Evolutionary conservation across 2,797 vertebrate genomes (phyloP), one percentile per base, ranked within the genome.

Genomic region (Megaceryle alcyon): DNA sequence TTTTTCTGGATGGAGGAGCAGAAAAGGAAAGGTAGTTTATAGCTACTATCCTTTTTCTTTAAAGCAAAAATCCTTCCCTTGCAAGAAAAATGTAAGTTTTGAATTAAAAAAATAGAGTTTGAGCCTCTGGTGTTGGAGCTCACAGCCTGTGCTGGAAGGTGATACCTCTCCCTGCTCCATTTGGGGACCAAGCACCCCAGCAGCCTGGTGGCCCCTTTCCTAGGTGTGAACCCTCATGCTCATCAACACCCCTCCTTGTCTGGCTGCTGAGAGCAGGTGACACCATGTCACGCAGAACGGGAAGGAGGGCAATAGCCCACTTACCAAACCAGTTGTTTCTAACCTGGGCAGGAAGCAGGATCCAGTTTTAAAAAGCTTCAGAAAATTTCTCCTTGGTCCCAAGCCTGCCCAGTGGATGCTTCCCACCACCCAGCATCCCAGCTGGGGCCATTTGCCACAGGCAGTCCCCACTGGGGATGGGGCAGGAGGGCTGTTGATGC

Each of bases 241-340:
- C 77, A 48, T 14, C 60, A 29, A 7, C 15, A 16, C 3, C 23
- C 19, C 6, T 56, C 75, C 43, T 49, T 21, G 29, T 31, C 46
- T 6, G 3, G 13, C 77, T 14, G 10, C 37, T 1, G 22, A 66
- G 49, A 13, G 22, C 51, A 35, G 46, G 37, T 12, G 7, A 15
- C 0, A 1, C 54, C 4, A 0, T 3, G 14, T 41, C 75, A 53
- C 33, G 3, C 29, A 22, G 48, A 46, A 72, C 61, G 17, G 35
- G 35, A 49, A 86, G 20, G 41, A 8, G 21, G 70, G 44, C 68
- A 85, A 48, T 1, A 35, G 5, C 7, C 9, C 39, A 48, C 4
- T 31, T 9, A 53, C 4, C 31, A 44, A 61, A 49, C 13, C 15
- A 1, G 17, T 78, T 53, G 8, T 77, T 76, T 39, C 51, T 51